These are phyloP conservation scores for Aspidiotus rigidus DNA, from an alignment of 2,888 invertebrate species.

Conservation along the genomic window DNA sequence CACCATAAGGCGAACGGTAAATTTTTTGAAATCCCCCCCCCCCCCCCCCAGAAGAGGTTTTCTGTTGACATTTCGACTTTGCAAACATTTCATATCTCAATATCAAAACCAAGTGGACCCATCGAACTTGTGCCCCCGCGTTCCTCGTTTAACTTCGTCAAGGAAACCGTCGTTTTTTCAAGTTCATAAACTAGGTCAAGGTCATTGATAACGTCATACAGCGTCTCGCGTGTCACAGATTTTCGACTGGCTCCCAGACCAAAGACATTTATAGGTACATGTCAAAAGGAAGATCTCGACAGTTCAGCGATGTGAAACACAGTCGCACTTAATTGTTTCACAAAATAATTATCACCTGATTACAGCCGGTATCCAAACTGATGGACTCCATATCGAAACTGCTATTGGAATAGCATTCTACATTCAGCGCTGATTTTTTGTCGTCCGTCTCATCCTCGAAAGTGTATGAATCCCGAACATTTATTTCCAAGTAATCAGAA, in stretches of 20 bases:
- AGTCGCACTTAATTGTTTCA: not conserved
- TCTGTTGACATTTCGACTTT: too few species aligned
- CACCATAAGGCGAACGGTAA: too few species aligned
- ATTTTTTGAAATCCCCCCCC: too few species aligned
- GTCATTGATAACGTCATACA: not conserved
- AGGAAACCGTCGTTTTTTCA: too few species aligned
- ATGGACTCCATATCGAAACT: constrained; percentile 33
- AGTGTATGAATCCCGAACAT: not conserved
- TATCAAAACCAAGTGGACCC: too few species aligned
- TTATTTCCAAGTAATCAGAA: constrained; percentile 14
- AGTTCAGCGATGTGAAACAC: not conserved
- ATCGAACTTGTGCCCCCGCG: too few species aligned
- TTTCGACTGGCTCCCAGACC: not conserved
- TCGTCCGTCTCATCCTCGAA: constrained; percentile 12
- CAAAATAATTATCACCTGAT: not conserved
- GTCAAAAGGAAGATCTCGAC: not conserved
- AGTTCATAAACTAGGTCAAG: too few species aligned
- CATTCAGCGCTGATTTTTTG: not conserved
- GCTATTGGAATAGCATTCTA: constrained; percentile 22
- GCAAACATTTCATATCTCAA: too few species aligned
- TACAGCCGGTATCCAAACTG: constrained; percentile 21
- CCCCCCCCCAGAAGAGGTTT: too few species aligned
- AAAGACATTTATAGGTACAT: not conserved
- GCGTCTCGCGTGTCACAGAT: not conserved
- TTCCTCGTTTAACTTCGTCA: too few species aligned